A percentile compares a stretch with the other conserved stretches of the same genome.
phyloP scores from a whole-genome alignment of 2,113 vertebrate genomes.

The Peromyscus leucopus region DNA sequence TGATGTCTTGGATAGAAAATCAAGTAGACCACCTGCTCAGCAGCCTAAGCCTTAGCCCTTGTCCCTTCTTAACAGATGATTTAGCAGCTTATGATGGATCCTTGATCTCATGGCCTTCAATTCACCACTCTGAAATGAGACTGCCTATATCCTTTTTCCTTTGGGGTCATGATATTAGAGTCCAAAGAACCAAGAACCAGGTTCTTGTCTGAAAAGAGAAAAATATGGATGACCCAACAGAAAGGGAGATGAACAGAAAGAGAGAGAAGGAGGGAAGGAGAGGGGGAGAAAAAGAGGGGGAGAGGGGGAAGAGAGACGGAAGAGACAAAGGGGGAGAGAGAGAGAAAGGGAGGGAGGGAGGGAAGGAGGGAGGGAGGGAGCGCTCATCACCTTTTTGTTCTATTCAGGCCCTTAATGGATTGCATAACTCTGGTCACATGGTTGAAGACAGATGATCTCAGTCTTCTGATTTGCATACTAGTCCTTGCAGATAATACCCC shows the following conservation, averaged over 20 bases:
- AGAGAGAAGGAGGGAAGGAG: rapidly evolving
- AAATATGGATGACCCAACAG: background rate
- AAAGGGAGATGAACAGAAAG: background rate
- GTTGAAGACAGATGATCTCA: background rate
- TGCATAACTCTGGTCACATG: background rate
- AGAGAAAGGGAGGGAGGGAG: background rate
- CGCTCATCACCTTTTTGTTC: background rate
- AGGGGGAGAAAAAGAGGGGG: no score
- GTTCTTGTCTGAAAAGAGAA: background rate
- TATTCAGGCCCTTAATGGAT: background rate
- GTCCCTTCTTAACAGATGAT: background rate
- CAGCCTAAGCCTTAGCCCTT: background rate
- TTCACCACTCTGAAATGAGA: conserved; percentile 29
- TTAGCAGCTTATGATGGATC: background rate
- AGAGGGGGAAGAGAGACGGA: no score
- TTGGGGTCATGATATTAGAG: background rate
- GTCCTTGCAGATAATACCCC: background rate
- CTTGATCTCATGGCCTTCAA: background rate
- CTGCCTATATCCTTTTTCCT: background rate
- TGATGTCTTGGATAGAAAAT: background rate
- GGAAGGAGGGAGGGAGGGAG: background rate
- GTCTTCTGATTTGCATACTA: background rate
- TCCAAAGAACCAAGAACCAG: background rate
- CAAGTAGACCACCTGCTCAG: conserved; percentile 30
- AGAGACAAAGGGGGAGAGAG: background rate